Evolutionary conservation across 2,888 invertebrate species (phyloP).

Genomic region (Cerastis rubricosa): DNA sequence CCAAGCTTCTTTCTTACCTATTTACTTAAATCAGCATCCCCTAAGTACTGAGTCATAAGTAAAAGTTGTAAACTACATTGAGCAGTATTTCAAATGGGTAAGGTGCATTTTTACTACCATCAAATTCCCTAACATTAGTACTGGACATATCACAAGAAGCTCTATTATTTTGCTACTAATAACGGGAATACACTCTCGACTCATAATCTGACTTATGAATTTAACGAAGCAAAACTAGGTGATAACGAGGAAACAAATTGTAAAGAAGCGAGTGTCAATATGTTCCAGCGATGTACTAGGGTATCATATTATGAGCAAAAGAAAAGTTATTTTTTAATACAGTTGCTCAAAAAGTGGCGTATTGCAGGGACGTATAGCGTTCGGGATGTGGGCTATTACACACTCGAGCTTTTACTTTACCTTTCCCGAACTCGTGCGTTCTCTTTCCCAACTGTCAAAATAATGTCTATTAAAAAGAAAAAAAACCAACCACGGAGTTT

Average conservation of each 20-base stretch:
- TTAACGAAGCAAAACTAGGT: slow-evolving; percentile 19
- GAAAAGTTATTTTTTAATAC: too few relatives aligned
- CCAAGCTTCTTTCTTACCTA: background rate
- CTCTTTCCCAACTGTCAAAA: too few relatives aligned
- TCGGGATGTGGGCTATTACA: too few relatives aligned
- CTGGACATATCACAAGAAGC: background rate
- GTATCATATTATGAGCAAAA: background rate
- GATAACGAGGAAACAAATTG: slow-evolving; percentile 17
- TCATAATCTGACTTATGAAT: slow-evolving; percentile 12
- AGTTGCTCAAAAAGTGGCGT: too few relatives aligned
- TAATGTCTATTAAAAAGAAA: too few relatives aligned
- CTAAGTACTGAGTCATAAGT: background rate
- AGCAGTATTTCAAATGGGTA: background rate
- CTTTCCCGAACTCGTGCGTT: too few relatives aligned
- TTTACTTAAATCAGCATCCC: background rate
- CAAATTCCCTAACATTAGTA: background rate
- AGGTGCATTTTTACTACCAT: background rate
- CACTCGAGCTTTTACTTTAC: too few relatives aligned
- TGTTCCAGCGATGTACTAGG: slow-evolving; percentile 8
- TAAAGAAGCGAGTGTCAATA: slow-evolving; percentile 18
- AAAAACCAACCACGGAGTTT: too few relatives aligned
- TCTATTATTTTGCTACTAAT: background rate
- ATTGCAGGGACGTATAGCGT: too few relatives aligned
- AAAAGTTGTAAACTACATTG: background rate
- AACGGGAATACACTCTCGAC: background rate